phyloP scores from a whole-genome alignment of 2,888 invertebrate species.

The Nematopogon swammerdamellus region DNA sequence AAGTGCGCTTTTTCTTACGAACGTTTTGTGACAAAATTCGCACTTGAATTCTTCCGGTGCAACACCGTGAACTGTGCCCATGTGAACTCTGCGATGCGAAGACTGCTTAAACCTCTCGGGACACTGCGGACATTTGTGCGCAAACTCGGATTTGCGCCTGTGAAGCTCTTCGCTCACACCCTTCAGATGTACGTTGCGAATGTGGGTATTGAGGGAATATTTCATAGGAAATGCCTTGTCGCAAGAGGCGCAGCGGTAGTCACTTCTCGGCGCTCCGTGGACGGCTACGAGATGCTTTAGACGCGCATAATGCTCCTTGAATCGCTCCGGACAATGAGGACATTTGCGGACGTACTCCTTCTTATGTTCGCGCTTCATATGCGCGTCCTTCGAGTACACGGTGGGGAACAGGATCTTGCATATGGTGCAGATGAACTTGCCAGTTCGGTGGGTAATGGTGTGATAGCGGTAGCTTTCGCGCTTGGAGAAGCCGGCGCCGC shows the following conservation, averaged over 20 bases:
- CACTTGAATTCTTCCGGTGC: neutral
- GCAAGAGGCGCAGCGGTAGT: neutral
- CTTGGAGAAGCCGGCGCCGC: slow-evolving; percentile 1
- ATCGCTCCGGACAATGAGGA: slow-evolving; percentile 1
- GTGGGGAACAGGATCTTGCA: neutral
- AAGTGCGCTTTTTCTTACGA: neutral
- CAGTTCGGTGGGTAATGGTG: neutral
- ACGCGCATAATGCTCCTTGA: slow-evolving; percentile 3
- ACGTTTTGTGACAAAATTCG: neutral
- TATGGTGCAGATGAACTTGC: neutral
- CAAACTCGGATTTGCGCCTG: too few relatives aligned
- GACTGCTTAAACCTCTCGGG: slow-evolving; percentile 30
- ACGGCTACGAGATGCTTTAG: slow-evolving; percentile 4
- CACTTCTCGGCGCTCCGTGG: slow-evolving; percentile 1
- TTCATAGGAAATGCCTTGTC: neutral
- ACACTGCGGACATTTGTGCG: slow-evolving; percentile 30
- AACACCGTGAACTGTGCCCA: slow-evolving; percentile 17
- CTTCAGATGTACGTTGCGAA: neutral
- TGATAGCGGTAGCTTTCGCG: neutral
- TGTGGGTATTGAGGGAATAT: neutral
- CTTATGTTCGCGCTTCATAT: slow-evolving; percentile 3
- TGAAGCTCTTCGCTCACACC: neutral
- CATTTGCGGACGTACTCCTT: slow-evolving; percentile 1
- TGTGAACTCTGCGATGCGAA: slow-evolving; percentile 22
- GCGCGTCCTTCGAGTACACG: neutral